A percentile compares a stretch with the other conserved stretches of the same genome.
Evolutionary conservation across 2,888 invertebrate genomes (phyloP).

Genomic region (Euspilapteryx auroguttella): DNA sequence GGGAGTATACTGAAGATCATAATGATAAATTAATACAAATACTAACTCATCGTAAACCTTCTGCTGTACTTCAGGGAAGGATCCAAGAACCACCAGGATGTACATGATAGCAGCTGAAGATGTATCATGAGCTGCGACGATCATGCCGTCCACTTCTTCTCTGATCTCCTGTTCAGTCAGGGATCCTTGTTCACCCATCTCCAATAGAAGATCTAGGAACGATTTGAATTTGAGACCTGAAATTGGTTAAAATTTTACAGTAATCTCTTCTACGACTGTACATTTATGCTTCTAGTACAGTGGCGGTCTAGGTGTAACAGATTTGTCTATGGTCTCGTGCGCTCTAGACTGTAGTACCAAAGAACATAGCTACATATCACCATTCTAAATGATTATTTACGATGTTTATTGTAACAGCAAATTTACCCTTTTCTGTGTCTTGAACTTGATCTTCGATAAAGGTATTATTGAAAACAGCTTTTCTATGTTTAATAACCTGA

Average conservation of each 20-base stretch:
- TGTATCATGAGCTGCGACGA: slow-evolving; percentile 42
- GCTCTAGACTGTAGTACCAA: no score
- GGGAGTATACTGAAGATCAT: no score
- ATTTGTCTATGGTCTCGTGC: no score
- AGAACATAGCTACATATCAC: no score
- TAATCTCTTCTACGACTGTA: no score
- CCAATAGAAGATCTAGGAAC: slow-evolving; percentile 36
- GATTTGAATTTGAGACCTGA: slow-evolving; percentile 17
- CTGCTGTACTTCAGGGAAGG: slow-evolving; percentile 22
- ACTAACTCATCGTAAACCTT: slow-evolving; percentile 17
- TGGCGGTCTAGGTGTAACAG: no score
- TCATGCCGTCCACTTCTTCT: slow-evolving; percentile 44
- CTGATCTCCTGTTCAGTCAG: slow-evolving; percentile 32
- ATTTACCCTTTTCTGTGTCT: no score
- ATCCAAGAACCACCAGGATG: slow-evolving; percentile 22
- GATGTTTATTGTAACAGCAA: no score
- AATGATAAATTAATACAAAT: no score
- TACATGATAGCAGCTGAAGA: slow-evolving; percentile 20
- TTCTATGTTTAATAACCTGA: background rate
- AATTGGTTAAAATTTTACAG: no score
- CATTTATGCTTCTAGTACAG: no score
- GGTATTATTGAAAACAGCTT: background rate
- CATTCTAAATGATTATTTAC: no score
- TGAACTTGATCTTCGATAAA: background rate
- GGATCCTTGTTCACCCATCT: slow-evolving; percentile 19